Evolutionary conservation across 2,797 vertebrate species (phyloP), one percentile per base, ranked within the genome.

Genomic region (Pogonophryne albipinna): DNA sequence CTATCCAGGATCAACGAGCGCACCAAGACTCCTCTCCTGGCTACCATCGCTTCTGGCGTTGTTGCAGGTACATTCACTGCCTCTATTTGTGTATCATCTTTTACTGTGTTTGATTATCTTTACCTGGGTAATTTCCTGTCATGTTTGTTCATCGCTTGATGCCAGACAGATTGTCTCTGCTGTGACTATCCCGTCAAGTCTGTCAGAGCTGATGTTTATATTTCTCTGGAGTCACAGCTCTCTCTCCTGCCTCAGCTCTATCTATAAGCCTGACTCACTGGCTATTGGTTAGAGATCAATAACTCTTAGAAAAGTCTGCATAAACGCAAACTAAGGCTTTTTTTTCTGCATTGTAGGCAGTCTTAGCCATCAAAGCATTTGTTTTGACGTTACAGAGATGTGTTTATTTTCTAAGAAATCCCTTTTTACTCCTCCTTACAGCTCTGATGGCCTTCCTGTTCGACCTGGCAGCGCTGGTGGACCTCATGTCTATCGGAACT

Each of bases 401-500:
- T 4, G 7, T 16, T 12, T 51, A 17, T 63, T 46, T 65, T 59
- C 56, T 72, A 53, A 87, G 1, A 49, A 58, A 42, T 64, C 2
- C 27, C 4, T 2, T 60, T 66, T 57, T 12, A 1, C 44, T 38
- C 66, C 52, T 67, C 72, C 0, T 75, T 88, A 19, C 86, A 98
- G 97, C 97, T 14, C 66, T 97, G 79, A 97, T 99, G 97, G 98
- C 97, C 1, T 96, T 99, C 78, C 90, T 99, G 66, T 95, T 99
- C 34, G 96, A 99, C 84, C 94, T 99, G 88, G 95, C 91, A 9
- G 96, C 96, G 55, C 94, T 99, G 86, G 97, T 99, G 65, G 97
- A 99, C 80, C 96, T 99, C 76, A 99, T 99, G 98, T 99, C 98
- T 0, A 98, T 99, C 0, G 98, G 98, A 60, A 99, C 98, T 0